Evolutionary conservation across 2,888 invertebrate genomes (phyloP).

Genomic region (Scotopteryx bipunctaria): DNA sequence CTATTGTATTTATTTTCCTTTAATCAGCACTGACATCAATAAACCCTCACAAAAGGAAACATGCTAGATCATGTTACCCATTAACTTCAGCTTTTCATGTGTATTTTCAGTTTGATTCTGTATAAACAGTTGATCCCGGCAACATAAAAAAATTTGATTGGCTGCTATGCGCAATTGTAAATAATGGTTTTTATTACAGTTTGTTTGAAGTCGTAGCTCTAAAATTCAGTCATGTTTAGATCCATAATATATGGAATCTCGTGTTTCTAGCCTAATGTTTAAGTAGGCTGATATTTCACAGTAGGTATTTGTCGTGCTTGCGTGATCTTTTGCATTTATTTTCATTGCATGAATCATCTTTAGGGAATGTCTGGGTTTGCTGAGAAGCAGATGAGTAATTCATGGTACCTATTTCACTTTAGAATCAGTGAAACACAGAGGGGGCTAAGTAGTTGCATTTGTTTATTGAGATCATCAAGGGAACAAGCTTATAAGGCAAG

Average conservation of each 20-base stretch:
- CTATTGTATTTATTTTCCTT: constrained; percentile 9
- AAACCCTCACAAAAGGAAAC: not conserved
- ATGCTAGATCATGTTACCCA: constrained; percentile 6
- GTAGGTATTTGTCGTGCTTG: constrained; percentile 11
- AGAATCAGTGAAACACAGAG: too few relatives aligned
- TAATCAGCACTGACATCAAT: not conserved
- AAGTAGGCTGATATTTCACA: not conserved
- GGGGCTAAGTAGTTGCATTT: too few relatives aligned
- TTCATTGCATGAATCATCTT: constrained; percentile 8
- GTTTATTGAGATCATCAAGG: too few relatives aligned
- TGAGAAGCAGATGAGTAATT: constrained; percentile 1
- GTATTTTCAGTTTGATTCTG: not conserved
- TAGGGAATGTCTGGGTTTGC: not conserved
- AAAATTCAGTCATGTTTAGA: constrained; percentile 6
- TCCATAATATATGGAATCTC: not conserved
- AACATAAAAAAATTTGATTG: constrained; percentile 12
- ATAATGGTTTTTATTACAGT: constrained; percentile 13
- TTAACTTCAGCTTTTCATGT: not conserved
- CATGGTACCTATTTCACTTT: not conserved
- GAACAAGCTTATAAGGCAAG: constrained; percentile 3
- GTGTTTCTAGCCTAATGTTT: not conserved
- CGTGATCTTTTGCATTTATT: constrained; percentile 8
- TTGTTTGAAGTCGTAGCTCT: constrained; percentile 9
- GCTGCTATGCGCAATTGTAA: constrained; percentile 9
- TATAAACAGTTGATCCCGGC: not conserved